Evolutionary conservation across 2,888 invertebrate species (phyloP).

Genomic region (Latheticus oryzae): DNA sequence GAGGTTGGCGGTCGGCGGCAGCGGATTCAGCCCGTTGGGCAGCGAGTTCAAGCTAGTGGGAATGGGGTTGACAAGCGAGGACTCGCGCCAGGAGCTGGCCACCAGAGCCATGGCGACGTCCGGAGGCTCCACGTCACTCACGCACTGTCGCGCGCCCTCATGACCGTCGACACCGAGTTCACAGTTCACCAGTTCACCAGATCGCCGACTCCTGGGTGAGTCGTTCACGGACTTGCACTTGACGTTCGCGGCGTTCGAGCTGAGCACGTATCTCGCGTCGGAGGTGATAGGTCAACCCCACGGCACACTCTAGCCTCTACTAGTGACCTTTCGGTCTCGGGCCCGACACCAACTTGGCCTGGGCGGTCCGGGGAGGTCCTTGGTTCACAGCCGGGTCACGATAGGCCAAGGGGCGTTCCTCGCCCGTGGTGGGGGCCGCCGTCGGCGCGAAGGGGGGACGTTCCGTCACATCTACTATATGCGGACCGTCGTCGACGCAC

Average conservation of each 20-base stretch:
- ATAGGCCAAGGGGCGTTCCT: conserved; percentile 66
- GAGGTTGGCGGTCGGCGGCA: conserved; percentile 69
- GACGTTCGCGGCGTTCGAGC: conserved; percentile 47
- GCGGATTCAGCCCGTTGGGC: conserved; percentile 68
- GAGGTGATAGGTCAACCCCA: conserved; percentile 68
- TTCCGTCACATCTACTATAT: conserved; percentile 11
- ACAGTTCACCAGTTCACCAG: conserved; percentile 43
- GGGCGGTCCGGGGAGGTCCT: conserved; percentile 66
- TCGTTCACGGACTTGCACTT: conserved; percentile 48
- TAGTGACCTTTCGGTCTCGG: conserved; percentile 67
- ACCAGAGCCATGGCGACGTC: conserved; percentile 69
- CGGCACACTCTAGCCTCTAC: conserved; percentile 68
- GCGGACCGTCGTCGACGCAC: conserved; percentile 22
- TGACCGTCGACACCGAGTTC: conserved; percentile 52
- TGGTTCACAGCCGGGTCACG: conserved; percentile 66
- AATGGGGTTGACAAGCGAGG: conserved; percentile 68
- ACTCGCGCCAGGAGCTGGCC: conserved; percentile 74
- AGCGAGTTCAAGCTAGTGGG: conserved; percentile 69
- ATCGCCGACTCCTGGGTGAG: conserved; percentile 52
- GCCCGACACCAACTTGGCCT: conserved; percentile 67
- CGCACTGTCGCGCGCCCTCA: conserved; percentile 43
- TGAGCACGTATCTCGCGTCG: conserved; percentile 57
- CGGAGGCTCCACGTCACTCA: conserved; percentile 57
- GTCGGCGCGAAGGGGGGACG: conserved; percentile 19
- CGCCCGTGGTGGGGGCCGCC: conserved; percentile 51